Evolutionary conservation across 2,113 vertebrate species (phyloP).

Genomic region (Silurus meridionalis): DNA sequence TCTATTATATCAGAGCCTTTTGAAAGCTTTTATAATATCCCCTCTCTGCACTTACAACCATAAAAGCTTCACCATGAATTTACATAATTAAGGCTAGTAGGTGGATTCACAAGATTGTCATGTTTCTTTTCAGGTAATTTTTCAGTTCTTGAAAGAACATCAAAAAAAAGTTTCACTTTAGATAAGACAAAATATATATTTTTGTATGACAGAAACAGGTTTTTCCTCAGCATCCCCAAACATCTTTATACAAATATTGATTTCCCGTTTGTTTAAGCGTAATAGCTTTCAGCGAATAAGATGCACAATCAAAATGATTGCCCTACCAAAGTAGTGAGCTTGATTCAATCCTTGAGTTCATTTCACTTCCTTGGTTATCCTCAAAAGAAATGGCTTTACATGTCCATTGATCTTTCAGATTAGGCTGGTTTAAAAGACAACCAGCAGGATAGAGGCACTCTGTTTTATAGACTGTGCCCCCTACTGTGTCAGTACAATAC

Average conservation of each 20-base stretch:
- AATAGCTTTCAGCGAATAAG: not conserved
- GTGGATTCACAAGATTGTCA: slow-evolving; percentile 36
- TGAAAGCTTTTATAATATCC: slow-evolving; percentile 20
- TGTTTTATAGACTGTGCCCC: not conserved
- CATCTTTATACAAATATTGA: not conserved
- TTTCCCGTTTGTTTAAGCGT: not conserved
- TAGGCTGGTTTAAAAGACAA: slow-evolving; percentile 26
- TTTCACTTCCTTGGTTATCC: slow-evolving; percentile 21
- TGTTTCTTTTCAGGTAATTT: slow-evolving; percentile 47
- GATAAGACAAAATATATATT: not conserved
- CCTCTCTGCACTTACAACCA: not conserved
- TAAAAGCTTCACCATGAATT: slow-evolving; percentile 34
- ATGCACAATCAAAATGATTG: not conserved
- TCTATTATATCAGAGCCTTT: slow-evolving; percentile 15
- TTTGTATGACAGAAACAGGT: slow-evolving; percentile 12
- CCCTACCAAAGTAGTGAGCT: not conserved
- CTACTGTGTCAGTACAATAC: not conserved
- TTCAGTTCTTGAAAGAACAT: slow-evolving; percentile 29
- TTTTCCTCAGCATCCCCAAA: not conserved
- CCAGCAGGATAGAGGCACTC: slow-evolving; percentile 4
- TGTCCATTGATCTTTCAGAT: slow-evolving; percentile 24
- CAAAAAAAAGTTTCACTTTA: slow-evolving; percentile 2
- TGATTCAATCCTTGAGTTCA: slow-evolving; percentile 30
- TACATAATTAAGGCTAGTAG: slow-evolving; percentile 54
- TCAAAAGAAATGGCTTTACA: not conserved